These are phyloP conservation scores for Xestoiulus laeticollis DNA, from an alignment of 2,888 invertebrate genomes.

Conservation along the genomic window DNA sequence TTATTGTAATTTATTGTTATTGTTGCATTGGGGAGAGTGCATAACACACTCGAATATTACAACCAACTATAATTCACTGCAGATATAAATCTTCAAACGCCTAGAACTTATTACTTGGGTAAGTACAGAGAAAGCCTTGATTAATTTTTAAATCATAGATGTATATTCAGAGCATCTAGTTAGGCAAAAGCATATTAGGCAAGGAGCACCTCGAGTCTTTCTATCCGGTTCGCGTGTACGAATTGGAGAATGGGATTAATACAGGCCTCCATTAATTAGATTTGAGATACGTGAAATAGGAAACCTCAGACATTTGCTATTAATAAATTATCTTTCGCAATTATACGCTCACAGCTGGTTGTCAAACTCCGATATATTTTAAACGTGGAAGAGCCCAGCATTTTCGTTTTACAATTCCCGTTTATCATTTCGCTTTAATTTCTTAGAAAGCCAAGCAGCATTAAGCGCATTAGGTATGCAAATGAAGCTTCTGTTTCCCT, in stretches of 20 bases:
- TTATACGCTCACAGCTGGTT: slow-evolving; percentile 43
- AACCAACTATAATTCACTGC: not conserved
- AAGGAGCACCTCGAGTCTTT: not conserved
- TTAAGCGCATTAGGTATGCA: slow-evolving; percentile 25
- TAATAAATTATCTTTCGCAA: slow-evolving; percentile 41
- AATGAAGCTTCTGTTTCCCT: slow-evolving; percentile 36
- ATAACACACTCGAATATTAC: not conserved
- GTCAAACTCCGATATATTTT: slow-evolving; percentile 41
- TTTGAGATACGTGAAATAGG: slow-evolving; percentile 39
- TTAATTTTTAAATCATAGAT: not conserved
- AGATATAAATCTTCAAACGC: not conserved
- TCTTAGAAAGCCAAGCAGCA: slow-evolving; percentile 32
- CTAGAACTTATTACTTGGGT: not conserved
- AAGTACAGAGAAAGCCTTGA: not conserved
- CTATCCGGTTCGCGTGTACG: not conserved
- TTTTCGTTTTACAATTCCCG: slow-evolving; percentile 4
- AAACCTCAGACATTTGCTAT: slow-evolving; percentile 38
- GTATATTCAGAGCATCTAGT: not conserved
- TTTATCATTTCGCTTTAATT: slow-evolving; percentile 41
- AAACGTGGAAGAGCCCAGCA: not conserved
- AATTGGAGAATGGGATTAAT: slow-evolving; percentile 6
- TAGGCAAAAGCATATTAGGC: not conserved
- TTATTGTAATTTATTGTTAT: too few species aligned
- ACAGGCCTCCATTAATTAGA: slow-evolving; percentile 30
- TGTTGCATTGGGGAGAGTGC: too few species aligned